phyloP scores from a whole-genome alignment of 1,140 invertebrate genomes.

The Gryllus bimaculatus region DNA sequence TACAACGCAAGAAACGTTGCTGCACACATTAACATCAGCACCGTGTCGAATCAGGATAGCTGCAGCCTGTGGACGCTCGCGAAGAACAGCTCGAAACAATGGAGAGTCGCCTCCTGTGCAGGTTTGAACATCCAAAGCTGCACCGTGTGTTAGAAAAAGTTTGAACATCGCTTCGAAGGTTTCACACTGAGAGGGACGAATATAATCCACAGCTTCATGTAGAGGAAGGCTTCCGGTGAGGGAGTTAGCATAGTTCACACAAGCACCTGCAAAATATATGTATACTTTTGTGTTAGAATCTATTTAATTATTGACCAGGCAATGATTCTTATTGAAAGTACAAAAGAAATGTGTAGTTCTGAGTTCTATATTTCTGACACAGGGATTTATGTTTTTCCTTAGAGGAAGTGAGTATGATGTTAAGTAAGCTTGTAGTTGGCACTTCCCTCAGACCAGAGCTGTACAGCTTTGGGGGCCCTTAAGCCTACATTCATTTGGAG shows the following conservation, averaged over 20 bases:
- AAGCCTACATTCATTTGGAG: no score
- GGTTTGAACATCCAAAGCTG: conserved; percentile 35
- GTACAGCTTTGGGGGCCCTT: no score
- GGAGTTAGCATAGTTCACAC: conserved; percentile 44
- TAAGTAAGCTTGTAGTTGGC: no score
- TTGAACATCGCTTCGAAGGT: conserved; percentile 37
- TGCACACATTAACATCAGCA: conserved; percentile 24
- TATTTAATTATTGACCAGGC: no score
- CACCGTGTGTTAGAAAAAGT: conserved; percentile 36
- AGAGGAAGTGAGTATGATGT: no score
- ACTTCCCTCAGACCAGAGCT: no score
- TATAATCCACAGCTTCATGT: conserved; percentile 38
- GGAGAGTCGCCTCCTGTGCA: conserved; percentile 41
- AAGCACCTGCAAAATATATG: conserved; percentile 38
- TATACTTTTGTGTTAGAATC: background rate
- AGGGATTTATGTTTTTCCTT: no score
- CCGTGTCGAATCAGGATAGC: conserved; percentile 39
- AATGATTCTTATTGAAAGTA: no score
- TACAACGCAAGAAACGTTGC: conserved; percentile 23
- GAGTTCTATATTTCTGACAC: no score
- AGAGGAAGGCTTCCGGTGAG: conserved; percentile 45
- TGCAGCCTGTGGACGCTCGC: conserved; percentile 35
- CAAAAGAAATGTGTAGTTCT: no score
- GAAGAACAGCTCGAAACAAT: conserved; percentile 36
- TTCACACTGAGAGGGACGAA: conserved; percentile 25